phyloP scores from a whole-genome alignment of 1,140 invertebrate genomes.

The Neocloeon triangulifer region DNA sequence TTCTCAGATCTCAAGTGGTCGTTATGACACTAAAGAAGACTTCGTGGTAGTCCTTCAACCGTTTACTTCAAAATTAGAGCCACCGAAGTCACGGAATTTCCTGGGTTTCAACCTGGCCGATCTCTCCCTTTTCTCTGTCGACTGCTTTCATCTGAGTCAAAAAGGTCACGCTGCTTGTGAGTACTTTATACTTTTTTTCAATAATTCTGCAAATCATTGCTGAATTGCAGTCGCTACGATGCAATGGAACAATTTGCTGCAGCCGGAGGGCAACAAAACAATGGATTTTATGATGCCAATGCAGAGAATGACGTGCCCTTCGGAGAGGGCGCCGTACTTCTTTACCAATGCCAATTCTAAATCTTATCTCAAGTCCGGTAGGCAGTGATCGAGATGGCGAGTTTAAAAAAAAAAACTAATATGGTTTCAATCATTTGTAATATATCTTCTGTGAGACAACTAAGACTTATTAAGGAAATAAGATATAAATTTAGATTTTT shows the following conservation, averaged over 20 bases:
- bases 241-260: constrained; percentile 11
- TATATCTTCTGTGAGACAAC: too few relatives aligned
- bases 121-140: constrained; percentile 1
- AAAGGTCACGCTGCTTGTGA: constrained; percentile 3
- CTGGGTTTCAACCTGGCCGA: constrained; percentile 10
- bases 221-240: constrained; percentile 6
- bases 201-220: constrained; percentile 5
- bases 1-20: not conserved
- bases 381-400: too few relatives aligned
- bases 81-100: constrained; percentile 16
- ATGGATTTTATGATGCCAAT: not conserved
- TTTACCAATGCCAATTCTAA: not conserved
- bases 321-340: not conserved
- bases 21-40: constrained; percentile 16
- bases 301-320: not conserved
- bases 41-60: constrained; percentile 48
- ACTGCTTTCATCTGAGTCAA: constrained; percentile 4
- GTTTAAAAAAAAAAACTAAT: too few relatives aligned
- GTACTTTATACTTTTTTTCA: too few relatives aligned
- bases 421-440: too few relatives aligned
- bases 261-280: constrained; percentile 12
- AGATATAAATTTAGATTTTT: too few relatives aligned
- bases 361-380: not conserved
- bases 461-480: too few relatives aligned
- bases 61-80: constrained; percentile 30